Base-by-base conservation (phyloP, 1,140 invertebrate species). In the Drosophila chauvacae region DNA sequence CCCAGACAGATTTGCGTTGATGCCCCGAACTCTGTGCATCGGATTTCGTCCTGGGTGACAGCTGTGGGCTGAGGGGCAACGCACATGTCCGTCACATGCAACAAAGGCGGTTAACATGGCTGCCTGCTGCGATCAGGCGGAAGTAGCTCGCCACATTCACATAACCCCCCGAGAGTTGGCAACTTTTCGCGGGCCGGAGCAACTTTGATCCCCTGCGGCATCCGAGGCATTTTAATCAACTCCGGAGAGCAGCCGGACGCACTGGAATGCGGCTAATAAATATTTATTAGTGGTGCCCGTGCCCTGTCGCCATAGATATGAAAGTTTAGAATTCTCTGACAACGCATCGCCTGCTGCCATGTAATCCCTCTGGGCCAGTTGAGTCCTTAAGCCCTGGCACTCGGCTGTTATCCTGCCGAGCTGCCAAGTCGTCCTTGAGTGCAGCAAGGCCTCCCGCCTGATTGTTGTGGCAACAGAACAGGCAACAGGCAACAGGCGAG, bases 161-260 rank as follows among this genome's bases (percentile, higher is more conserved):
- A 58, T 47, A 26, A 1, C 56, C 42, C 48, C 39, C 16, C 58
- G 35, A 63, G 72, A 64, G 66, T 42, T 74, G 51, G 26, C 20
- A 79, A 77, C 66, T 78, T 85, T 63, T 61, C 18, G 66, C 62
- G 74, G 53, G 20, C 35, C 41, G 14, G 33, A 14, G 3, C n/a
- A 69, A 83, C 55, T 68, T 81, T 48, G 68, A 71, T 58, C 42
- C 63, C 62, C 68, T 28, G 70, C 72, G 71, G 64, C 45, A 81
- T 68, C 47, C 28, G 50, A 68, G 71, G 77, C 64, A 83, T 87
- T 87, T 87, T 83, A 88, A 87, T 87, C 78, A 83, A 88, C 83
- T 73, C 66, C 58, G 9, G 28, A 44, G 55, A 30, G 30, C 69
- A 28, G 60, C 33, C 62, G 48, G 62, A 73, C 70, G 60, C 61